Conservation (phyloP, 2,888 invertebrate genomes). For the Nomada fabriciana region DNA sequence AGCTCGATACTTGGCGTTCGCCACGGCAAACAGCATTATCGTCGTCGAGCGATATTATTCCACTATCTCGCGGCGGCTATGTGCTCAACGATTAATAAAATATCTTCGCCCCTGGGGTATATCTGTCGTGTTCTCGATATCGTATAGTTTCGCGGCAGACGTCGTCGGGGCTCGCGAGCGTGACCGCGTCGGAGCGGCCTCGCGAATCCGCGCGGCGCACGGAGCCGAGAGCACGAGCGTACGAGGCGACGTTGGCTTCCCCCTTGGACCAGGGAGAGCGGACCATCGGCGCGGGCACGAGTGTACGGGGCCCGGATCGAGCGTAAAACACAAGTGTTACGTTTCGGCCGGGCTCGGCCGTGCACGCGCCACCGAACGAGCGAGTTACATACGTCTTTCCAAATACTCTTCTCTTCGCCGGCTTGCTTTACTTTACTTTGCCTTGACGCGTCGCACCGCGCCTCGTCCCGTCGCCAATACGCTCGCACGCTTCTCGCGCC, state of each 20-base stretch:
- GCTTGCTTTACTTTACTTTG: not conserved
- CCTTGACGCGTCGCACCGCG: not conserved
- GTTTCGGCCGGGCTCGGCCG: slow-evolving; percentile 33
- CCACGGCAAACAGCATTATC: slow-evolving; percentile 78
- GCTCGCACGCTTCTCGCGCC: too few species aligned
- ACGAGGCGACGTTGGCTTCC: too few species aligned
- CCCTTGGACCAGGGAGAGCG: not conserved
- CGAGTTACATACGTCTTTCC: slow-evolving; percentile 36
- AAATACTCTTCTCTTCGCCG: not conserved
- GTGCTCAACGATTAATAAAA: slow-evolving; percentile 82
- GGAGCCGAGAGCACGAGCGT: too few species aligned
- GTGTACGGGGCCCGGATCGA: slow-evolving; percentile 55
- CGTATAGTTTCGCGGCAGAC: slow-evolving; percentile 79
- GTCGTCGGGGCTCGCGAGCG: slow-evolving; percentile 49
- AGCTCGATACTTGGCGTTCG: slow-evolving; percentile 75
- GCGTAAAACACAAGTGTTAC: slow-evolving; percentile 74
- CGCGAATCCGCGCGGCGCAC: too few species aligned
- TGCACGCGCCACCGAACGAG: slow-evolving; percentile 48
- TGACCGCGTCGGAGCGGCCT: not conserved
- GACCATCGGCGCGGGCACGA: slow-evolving; percentile 52
- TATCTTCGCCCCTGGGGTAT: slow-evolving; percentile 75
- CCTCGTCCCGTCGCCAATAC: too few species aligned
- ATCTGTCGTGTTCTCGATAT: slow-evolving; percentile 68
- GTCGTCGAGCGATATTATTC: slow-evolving; percentile 80
- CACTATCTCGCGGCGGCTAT: slow-evolving; percentile 81